These are phyloP conservation scores for Eurosta solidaginis DNA, from an alignment of 1,140 invertebrate genomes.

Conservation along the genomic window DNA sequence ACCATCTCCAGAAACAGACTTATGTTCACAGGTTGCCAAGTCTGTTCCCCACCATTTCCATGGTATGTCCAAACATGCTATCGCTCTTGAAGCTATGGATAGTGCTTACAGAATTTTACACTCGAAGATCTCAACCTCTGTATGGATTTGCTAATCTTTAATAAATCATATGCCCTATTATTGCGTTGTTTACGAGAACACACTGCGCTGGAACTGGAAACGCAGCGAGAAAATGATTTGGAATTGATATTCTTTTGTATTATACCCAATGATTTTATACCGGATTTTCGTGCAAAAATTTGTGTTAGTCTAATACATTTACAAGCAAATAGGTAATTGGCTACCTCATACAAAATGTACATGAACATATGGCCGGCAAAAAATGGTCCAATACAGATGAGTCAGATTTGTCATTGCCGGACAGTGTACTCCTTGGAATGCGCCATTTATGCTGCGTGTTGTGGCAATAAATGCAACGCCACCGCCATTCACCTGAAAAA, in stretches of 20 bases:
- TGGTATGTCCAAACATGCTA: constrained; percentile 69
- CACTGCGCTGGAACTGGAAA: too few relatives aligned
- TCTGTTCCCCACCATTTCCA: constrained; percentile 76
- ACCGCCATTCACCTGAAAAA: too few relatives aligned
- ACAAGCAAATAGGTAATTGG: constrained; percentile 68
- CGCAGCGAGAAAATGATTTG: constrained; percentile 45
- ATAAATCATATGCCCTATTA: too few relatives aligned
- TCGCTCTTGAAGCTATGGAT: too few relatives aligned
- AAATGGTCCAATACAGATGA: too few relatives aligned
- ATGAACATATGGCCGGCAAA: too few relatives aligned
- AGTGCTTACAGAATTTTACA: constrained; percentile 73
- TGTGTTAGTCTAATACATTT: constrained; percentile 80
- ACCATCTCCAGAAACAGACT: constrained; percentile 71
- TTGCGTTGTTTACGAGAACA: too few relatives aligned
- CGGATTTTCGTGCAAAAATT: constrained; percentile 85
- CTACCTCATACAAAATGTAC: constrained; percentile 66
- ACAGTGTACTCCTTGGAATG: too few relatives aligned
- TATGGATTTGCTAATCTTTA: too few relatives aligned
- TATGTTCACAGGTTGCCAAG: constrained; percentile 77
- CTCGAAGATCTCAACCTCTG: constrained; percentile 82
- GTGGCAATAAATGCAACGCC: too few relatives aligned
- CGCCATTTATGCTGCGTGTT: too few relatives aligned
- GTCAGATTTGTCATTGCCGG: too few relatives aligned
- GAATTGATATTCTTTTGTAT: constrained; percentile 63
- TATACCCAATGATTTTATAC: constrained; percentile 73